Conservation (phyloP, 2,797 vertebrate genomes). For the Sebastes aleutianus region DNA sequence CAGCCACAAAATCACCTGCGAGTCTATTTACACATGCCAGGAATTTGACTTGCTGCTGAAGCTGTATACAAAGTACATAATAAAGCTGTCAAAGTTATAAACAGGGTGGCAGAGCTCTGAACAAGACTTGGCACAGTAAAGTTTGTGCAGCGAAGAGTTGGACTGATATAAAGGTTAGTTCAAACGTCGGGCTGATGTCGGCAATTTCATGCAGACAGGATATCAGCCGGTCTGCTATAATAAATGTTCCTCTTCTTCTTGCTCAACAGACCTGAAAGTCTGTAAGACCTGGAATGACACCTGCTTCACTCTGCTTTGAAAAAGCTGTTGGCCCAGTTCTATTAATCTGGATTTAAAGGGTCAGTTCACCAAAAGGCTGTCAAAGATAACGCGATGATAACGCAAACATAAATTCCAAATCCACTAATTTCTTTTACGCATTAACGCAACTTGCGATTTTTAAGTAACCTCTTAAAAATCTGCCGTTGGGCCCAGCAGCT, state of each 20-base stretch:
- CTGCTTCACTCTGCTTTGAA: not conserved
- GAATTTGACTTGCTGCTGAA: slow-evolving; percentile 50
- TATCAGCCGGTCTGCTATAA: slow-evolving; percentile 2
- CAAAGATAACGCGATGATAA: no score
- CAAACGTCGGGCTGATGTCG: slow-evolving; percentile 20
- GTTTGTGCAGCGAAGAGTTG: slow-evolving; percentile 24
- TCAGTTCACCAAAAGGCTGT: not conserved
- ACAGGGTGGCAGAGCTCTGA: slow-evolving; percentile 38
- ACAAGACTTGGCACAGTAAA: slow-evolving; percentile 40
- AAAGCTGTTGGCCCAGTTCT: not conserved
- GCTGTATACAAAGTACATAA: slow-evolving; percentile 59
- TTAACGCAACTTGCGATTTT: no score
- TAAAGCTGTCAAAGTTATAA: slow-evolving; percentile 71
- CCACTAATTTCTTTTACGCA: no score
- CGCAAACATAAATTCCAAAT: no score
- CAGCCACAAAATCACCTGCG: slow-evolving; percentile 66
- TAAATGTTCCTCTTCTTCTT: slow-evolving; percentile 6
- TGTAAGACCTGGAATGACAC: not conserved
- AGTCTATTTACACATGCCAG: slow-evolving; percentile 64
- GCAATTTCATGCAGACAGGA: slow-evolving; percentile 20
- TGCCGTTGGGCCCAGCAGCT: no score
- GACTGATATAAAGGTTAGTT: slow-evolving; percentile 22
- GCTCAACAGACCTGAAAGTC: not conserved
- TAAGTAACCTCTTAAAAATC: no score
- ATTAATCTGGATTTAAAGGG: not conserved